phyloP scores from a whole-genome alignment of 1,140 invertebrate genomes.

The Drosophila malerkotliana region DNA sequence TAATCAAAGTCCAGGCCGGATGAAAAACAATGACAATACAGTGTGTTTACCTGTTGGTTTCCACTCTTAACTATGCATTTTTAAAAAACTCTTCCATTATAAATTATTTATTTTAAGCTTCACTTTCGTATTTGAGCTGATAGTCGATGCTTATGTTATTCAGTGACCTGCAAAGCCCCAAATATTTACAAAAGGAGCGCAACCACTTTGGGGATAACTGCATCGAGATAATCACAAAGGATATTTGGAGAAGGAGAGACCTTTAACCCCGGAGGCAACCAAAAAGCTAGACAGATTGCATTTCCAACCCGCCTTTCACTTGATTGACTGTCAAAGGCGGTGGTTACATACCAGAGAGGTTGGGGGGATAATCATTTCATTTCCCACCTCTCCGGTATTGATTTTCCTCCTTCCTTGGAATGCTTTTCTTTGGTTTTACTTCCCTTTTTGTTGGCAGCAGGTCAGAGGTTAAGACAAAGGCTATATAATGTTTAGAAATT shows the following conservation, averaged over 20 bases:
- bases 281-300: slow-evolving; percentile 42
- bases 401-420: slow-evolving; percentile 16
- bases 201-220: slow-evolving; percentile 3
- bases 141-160: background rate
- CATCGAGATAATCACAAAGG: slow-evolving; percentile 18
- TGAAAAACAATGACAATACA: background rate
- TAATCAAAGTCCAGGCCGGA: slow-evolving; percentile 34
- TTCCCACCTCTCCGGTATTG: slow-evolving; percentile 19
- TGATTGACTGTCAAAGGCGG: slow-evolving; percentile 55
- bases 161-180: background rate
- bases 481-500: slow-evolving; percentile 30
- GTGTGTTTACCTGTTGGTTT: slow-evolving; percentile 37
- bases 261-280: background rate
- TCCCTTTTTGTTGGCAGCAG: background rate
- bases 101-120: background rate
- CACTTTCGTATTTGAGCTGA: no score
- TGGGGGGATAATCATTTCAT: slow-evolving; percentile 3
- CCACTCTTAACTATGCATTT: no score
- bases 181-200: background rate
- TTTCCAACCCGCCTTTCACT: slow-evolving; percentile 20
- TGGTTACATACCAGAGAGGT: background rate
- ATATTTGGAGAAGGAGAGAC: background rate
- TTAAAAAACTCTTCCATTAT: background rate
- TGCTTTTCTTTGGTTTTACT: slow-evolving; percentile 1
- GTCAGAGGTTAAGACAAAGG: background rate